phyloP scores from a whole-genome alignment of 2,797 vertebrate species.

The Leuciscus waleckii region DNA sequence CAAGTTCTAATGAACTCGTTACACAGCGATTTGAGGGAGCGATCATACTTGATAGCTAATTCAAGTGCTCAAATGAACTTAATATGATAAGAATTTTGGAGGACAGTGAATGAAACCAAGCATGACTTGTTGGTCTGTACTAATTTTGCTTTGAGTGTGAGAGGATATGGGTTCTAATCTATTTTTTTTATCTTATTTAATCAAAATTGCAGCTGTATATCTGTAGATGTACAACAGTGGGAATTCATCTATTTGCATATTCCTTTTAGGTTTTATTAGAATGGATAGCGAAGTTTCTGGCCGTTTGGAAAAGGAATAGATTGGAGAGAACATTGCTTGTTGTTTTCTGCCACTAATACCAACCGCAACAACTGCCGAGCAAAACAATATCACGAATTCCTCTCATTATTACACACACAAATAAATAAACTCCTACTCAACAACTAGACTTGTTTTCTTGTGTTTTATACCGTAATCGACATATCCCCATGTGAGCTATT shows the following conservation, averaged over 20 bases:
- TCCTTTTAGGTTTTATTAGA: background rate
- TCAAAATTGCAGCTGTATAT: background rate
- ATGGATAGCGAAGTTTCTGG: background rate
- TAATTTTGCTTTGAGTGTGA: background rate
- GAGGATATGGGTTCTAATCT: background rate
- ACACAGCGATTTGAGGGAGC: background rate
- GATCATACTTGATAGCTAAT: background rate
- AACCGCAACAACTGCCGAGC: background rate
- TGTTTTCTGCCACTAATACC: background rate
- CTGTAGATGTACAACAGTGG: background rate
- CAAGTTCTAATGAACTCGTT: background rate
- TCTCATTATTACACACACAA: background rate
- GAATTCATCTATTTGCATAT: background rate
- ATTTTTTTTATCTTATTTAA: background rate
- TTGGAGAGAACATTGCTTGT: slow-evolving; percentile 8
- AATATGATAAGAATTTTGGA: background rate
- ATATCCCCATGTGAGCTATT: background rate
- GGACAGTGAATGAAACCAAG: background rate
- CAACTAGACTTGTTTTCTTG: background rate
- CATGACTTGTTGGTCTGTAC: background rate
- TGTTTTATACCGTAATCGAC: background rate
- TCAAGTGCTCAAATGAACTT: background rate
- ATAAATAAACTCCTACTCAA: background rate
- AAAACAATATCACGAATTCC: slow-evolving; percentile 11
- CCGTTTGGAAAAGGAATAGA: slow-evolving; percentile 12